Base-by-base conservation (phyloP, 2,113 vertebrate species). In the Dendropsophus ebraccatus region DNA sequence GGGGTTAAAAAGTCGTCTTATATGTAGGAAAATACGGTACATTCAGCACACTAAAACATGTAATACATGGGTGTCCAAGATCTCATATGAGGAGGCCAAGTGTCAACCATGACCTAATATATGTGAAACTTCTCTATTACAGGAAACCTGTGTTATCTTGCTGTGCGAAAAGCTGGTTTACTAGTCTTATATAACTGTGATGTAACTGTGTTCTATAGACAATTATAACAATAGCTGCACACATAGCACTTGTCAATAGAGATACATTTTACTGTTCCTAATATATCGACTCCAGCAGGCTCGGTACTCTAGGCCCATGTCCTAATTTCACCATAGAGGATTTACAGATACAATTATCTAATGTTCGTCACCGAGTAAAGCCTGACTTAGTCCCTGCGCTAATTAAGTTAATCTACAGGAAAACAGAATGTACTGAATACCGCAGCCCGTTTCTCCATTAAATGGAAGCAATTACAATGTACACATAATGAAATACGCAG, bases 331-430 rank as follows among this genome's bases (percentile, higher is more conserved):
- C 83, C 41, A 65, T n/a, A 10, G 83, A 84, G 72, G 56, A 84
- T 84, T 84, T 84, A 84, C 83, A 76, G 83, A 84, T 84, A 84
- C 83, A 84, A 84, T 76, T 84, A 76, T 84, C 72, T 84, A 74
- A 73, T 74, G 82, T 84, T 76, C 77, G 72, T 84, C 83, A 76
- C 72, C 35, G 28, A 76, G 47, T 45, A 84, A 60, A 62, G 83
- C 73, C 73, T 76, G 54, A 47, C 72, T 76, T 76, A 73, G 83
- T 84, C 73, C 73, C 83, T 76, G 54, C 62, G 83, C 83, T 84
- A 84, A 84, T 84, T 84, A 84, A 84, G 73, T 56, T 84, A 84
- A 84, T 84, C 72, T 84, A 65, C 54, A 84, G 19, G 52, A 84
- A 65, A 84, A 76, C 52, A 84, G 83, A 76, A 47, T 74, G 83